Conservation (phyloP, 2,797 vertebrate species). For the Periparus ater region DNA sequence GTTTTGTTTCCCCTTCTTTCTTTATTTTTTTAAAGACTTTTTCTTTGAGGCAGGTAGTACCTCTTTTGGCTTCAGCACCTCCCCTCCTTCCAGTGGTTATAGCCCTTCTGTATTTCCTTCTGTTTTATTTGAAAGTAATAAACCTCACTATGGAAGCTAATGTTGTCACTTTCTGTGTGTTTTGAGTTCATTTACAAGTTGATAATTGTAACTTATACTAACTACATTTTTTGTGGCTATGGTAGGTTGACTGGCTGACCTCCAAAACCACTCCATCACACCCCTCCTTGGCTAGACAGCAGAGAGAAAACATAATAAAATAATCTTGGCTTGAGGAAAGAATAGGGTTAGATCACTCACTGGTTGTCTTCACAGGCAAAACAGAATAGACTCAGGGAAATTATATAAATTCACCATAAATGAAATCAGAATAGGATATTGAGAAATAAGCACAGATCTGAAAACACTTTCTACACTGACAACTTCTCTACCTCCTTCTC, state of each 20-base stretch:
- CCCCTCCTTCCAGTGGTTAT: background rate
- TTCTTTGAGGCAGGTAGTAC: background rate
- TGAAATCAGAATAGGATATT: background rate
- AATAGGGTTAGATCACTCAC: background rate
- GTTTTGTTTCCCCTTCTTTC: background rate
- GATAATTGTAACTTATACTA: background rate
- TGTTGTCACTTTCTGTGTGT: background rate
- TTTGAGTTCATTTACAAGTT: background rate
- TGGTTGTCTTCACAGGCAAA: background rate
- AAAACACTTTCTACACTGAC: background rate
- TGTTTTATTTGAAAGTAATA: background rate
- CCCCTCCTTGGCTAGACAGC: background rate
- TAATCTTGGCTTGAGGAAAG: rapidly evolving
- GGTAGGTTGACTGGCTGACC: background rate
- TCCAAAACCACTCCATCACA: background rate
- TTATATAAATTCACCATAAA: background rate
- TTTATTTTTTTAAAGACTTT: background rate
- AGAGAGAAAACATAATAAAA: background rate
- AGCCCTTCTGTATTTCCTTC: background rate
- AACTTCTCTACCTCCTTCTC: background rate
- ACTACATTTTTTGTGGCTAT: background rate
- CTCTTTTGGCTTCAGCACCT: background rate
- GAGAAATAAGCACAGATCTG: background rate
- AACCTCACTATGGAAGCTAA: background rate
- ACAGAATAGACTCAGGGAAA: rapidly evolving